These are phyloP conservation scores for Diaperis boleti DNA, from an alignment of 2,888 invertebrate species.

Conservation along the genomic window DNA sequence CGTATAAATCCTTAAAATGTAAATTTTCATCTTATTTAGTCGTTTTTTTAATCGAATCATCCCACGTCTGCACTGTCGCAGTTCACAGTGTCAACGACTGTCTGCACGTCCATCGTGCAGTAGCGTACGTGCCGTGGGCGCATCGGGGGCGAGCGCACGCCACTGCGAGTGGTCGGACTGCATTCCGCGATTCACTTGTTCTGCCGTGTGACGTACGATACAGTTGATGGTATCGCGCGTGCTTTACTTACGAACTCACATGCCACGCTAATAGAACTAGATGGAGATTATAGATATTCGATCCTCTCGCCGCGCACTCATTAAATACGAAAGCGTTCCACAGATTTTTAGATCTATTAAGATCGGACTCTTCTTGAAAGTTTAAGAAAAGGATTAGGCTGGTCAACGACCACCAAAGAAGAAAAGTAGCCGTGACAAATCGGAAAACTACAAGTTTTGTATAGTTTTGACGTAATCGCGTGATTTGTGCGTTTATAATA, in stretches of 20 bases:
- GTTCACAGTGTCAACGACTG: constrained; percentile 3
- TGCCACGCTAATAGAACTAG: constrained; percentile 56
- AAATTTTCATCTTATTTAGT: not conserved
- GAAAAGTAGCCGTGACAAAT: not conserved
- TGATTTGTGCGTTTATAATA: not conserved
- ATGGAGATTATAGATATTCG: constrained; percentile 50
- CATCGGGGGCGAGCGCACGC: constrained; percentile 43
- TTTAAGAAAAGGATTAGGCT: not conserved
- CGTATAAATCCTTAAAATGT: not conserved
- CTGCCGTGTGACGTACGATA: constrained; percentile 55
- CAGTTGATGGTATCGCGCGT: constrained; percentile 53
- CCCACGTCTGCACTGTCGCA: constrained; percentile 1
- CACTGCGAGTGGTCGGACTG: constrained; percentile 57
- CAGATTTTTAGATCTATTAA: not conserved
- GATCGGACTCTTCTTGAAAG: not conserved
- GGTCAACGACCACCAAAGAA: not conserved
- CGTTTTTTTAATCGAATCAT: not conserved
- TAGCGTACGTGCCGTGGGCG: constrained; percentile 49
- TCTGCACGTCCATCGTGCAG: constrained; percentile 9
- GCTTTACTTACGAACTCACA: constrained; percentile 56
- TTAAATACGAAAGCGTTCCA: constrained; percentile 19
- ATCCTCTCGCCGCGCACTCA: constrained; percentile 37
- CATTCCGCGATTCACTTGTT: constrained; percentile 62
- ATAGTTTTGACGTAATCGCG: not conserved
- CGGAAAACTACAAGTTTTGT: not conserved